Percentiles rank a stretch among this genome's conserved stretches.
Evolutionary conservation across 1,140 invertebrate genomes (phyloP).

Genomic region (Akabosia matsudoensis): DNA sequence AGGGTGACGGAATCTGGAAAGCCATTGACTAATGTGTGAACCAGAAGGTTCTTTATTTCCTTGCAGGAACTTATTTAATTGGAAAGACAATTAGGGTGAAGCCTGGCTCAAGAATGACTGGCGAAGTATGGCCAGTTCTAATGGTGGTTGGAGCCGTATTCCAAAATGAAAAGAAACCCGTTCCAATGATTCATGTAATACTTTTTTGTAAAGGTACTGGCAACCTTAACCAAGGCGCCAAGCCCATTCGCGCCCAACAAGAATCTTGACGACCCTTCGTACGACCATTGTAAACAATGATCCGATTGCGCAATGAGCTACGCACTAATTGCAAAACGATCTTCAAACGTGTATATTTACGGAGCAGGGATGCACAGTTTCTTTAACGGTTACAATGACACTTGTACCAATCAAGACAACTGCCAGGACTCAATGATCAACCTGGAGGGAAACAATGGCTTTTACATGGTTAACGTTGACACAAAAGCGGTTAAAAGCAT

Average conservation of each 20-base stretch:
- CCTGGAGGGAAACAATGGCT: conserved; percentile 31
- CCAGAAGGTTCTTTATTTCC: conserved; percentile 41
- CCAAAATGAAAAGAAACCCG: conserved; percentile 28
- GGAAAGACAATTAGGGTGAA: conserved; percentile 32
- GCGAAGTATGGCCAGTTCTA: conserved; percentile 39
- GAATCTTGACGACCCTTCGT: conserved; percentile 32
- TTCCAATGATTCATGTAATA: conserved; percentile 41
- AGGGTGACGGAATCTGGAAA: conserved; percentile 39
- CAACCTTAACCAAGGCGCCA: conserved; percentile 40
- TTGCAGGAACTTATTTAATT: conserved; percentile 38
- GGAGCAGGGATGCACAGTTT: conserved; percentile 45
- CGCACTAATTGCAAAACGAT: conserved; percentile 8
- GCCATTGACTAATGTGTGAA: conserved; percentile 33
- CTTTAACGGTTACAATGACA: conserved; percentile 44
- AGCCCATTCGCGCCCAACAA: conserved; percentile 33
- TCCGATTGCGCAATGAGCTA: conserved; percentile 32
- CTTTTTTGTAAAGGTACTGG: too few species aligned
- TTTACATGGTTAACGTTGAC: conserved; percentile 40
- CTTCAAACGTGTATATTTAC: conserved; percentile 39
- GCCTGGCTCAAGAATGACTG: conserved; percentile 36
- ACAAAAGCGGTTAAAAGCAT: conserved; percentile 42
- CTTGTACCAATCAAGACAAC: conserved; percentile 36
- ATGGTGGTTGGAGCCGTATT: conserved; percentile 40
- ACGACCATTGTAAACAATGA: conserved; percentile 33
- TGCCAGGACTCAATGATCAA: conserved; percentile 40